Evolutionary conservation across 2,113 vertebrate genomes (phyloP), one percentile per base, ranked within the genome.

Genomic region (Paraplagusia blochii): DNA sequence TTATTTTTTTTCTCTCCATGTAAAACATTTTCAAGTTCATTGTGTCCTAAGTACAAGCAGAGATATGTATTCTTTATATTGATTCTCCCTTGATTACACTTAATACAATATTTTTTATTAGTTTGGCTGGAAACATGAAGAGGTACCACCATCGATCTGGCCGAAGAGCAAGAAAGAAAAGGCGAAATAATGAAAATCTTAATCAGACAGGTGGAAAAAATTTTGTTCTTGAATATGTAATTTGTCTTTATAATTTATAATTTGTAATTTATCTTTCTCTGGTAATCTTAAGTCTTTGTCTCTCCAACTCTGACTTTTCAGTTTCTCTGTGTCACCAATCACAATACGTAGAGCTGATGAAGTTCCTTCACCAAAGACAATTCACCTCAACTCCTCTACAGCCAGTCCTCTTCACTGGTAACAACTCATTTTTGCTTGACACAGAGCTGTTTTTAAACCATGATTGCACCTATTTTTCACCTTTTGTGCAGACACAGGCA

Each of bases 291-390:
- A 29, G 6, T 29, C 22, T 29, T 18, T 65, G 4, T 43, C 7
- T 44, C 3, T 33, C 0, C 40, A 1, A 47, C 2, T 15, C 18
- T 49, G 16, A 58, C 5, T 66, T 0, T 40, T 35, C 64, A 99
- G 95, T 87, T 11, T 92, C 82, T 59, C 85, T 93, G 47, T 88
- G 91, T 74, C 82, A 91, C 48, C 88, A 89, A 69, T 64, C 19
- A 8, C 88, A 86, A 62, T 96, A 92, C 8, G 89, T 96, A 78
- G 74, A 81, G 29, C 88, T 99, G 45, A 85, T 84, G 77, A 95
- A 75, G 63, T 98, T 95, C 90, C 84, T 99, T 13, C 94, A 93
- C 81, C 81, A 82, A 1, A 90, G 90, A 70, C 93, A 94, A 22
- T 97, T 94, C 83, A 65, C 58, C 46, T 89, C 89, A 10, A 69